Evolutionary conservation across 2,797 vertebrate genomes (phyloP).

Genomic region (Myiotriccus ornatus): DNA sequence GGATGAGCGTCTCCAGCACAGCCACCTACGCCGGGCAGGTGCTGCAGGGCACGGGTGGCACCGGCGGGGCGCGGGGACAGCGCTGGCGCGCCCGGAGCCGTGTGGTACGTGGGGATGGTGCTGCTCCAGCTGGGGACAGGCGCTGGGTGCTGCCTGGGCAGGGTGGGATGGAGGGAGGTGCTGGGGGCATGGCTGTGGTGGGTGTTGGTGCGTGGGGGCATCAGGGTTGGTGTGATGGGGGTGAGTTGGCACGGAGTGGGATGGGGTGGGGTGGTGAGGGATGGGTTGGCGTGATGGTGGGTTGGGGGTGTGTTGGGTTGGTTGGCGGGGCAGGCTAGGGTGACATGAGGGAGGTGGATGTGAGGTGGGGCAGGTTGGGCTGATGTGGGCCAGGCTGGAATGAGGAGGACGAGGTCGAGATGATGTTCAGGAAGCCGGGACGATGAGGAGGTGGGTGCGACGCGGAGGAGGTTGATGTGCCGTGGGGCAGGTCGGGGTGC

Average conservation of each 20-base stretch:
- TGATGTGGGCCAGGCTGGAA: no score
- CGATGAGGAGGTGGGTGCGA: no score
- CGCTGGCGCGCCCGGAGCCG: not conserved
- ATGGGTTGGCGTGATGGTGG: accelerated
- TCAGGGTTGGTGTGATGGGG: no score
- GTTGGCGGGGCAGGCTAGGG: not conserved
- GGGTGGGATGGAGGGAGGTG: not conserved
- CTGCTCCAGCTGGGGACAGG: not conserved
- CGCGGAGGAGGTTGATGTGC: accelerated
- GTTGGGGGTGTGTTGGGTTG: accelerated
- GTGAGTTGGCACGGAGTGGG: not conserved
- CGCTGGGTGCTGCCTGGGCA: not conserved
- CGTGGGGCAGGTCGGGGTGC: accelerated
- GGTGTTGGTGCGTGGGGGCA: not conserved
- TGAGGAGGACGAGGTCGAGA: accelerated
- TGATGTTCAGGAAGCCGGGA: no score
- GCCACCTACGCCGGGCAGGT: accelerated
- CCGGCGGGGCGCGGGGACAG: accelerated
- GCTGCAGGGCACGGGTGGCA: not conserved
- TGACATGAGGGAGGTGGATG: no score
- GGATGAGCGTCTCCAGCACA: accelerated
- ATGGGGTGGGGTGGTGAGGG: not conserved
- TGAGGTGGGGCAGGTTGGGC: not conserved
- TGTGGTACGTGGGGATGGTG: accelerated
- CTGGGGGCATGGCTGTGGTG: not conserved